These are phyloP conservation scores for Lasioglossum lativentre DNA, from an alignment of 2,888 invertebrate species.

Conservation along the genomic window DNA sequence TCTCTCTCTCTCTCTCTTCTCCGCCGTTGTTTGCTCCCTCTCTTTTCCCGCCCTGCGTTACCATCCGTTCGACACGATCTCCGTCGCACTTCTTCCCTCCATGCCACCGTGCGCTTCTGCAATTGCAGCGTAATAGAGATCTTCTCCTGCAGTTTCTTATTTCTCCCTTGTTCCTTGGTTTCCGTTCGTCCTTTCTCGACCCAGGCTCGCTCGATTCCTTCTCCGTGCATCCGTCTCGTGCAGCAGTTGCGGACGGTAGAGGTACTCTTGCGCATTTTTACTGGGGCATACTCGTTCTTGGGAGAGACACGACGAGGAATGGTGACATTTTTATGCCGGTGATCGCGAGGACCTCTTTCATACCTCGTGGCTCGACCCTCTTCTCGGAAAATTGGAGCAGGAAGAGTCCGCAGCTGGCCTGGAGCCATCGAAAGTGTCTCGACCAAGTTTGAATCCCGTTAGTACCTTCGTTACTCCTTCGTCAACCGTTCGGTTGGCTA, in stretches of 20 bases:
- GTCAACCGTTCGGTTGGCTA: neutral
- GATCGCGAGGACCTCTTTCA: neutral
- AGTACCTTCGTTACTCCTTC: neutral
- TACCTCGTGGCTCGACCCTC: neutral
- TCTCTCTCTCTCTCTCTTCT: slow-evolving; percentile 19
- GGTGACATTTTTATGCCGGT: neutral
- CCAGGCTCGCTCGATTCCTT: neutral
- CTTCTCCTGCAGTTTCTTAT: neutral
- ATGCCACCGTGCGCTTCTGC: neutral
- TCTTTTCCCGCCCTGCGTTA: neutral
- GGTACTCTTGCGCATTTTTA: neutral
- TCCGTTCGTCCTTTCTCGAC: neutral
- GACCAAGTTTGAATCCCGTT: neutral
- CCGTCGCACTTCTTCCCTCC: neutral
- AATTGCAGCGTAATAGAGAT: slow-evolving; percentile 5
- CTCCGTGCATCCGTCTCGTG: neutral
- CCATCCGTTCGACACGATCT: neutral
- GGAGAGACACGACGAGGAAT: neutral
- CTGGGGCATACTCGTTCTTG: neutral
- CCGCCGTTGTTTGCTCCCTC: neutral
- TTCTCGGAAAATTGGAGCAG: neutral
- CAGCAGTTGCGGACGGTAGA: neutral
- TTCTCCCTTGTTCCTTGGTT: neutral
- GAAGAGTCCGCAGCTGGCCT: neutral
- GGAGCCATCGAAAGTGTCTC: neutral